These are phyloP conservation scores for Hydrocynus forskahlii DNA, from an alignment of 2,797 vertebrate species.

Conservation along the genomic window DNA sequence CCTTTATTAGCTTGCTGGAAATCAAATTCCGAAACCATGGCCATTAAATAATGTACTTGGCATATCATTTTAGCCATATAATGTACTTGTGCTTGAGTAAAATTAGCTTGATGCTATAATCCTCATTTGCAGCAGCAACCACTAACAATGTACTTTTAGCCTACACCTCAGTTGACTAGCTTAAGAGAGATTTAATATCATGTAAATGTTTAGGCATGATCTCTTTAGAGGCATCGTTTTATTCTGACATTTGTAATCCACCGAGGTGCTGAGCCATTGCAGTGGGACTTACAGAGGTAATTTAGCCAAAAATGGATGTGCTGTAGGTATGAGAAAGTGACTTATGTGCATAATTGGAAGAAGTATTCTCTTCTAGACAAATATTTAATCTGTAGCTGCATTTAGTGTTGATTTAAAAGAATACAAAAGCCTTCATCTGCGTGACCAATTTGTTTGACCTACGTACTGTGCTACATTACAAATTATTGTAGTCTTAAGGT, in stretches of 20 bases:
- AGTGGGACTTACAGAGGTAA: slow-evolving; percentile 51
- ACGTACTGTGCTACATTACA: slow-evolving; percentile 7
- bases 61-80: no score
- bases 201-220: slow-evolving; percentile 46
- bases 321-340: background rate
- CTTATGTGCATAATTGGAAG: background rate
- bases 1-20: no score
- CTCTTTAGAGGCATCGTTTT: slow-evolving; percentile 66
- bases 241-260: slow-evolving; percentile 64
- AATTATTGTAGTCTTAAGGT: background rate
- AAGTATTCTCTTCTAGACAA: background rate
- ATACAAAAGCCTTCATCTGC: background rate
- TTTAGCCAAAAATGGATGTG: slow-evolving; percentile 3
- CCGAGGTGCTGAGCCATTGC: slow-evolving; percentile 65
- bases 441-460: background rate
- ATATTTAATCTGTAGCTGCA: background rate
- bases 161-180: slow-evolving; percentile 11
- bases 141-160: slow-evolving; percentile 51
- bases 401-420: background rate
- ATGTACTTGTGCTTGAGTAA: slow-evolving; percentile 43
- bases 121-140: slow-evolving; percentile 52
- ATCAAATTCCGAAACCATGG: no score
- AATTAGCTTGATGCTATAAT: slow-evolving; percentile 61
- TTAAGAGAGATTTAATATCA: slow-evolving; percentile 41
- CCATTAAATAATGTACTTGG: no score